Conservation (phyloP, 2,797 vertebrate genomes). For the Coracias cyanogaster region DNA sequence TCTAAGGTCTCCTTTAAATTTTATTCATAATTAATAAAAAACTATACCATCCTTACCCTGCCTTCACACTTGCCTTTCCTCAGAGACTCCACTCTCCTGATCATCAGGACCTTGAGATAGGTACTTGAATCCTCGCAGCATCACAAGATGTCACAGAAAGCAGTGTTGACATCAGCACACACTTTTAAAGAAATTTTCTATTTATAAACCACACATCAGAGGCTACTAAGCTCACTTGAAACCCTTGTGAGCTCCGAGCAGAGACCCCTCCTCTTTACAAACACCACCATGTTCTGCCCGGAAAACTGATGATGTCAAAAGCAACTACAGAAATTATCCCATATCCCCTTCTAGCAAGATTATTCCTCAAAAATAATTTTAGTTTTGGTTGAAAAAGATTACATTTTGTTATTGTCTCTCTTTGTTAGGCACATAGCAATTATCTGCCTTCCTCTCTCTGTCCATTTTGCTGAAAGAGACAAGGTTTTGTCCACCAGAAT, state of each 20-base stretch:
- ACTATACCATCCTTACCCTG: background rate
- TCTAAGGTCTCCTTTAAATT: background rate
- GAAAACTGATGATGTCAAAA: background rate
- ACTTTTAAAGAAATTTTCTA: background rate
- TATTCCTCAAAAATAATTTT: background rate
- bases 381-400: slow-evolving; percentile 31
- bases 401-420: slow-evolving; percentile 11
- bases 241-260: background rate
- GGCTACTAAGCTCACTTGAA: background rate
- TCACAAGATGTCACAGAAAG: background rate
- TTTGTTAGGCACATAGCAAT: background rate
- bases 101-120: background rate
- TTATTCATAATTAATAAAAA: background rate
- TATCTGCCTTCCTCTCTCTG: slow-evolving; percentile 4
- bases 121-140: background rate
- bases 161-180: background rate
- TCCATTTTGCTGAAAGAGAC: background rate
- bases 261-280: background rate
- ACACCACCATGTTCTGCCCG: background rate
- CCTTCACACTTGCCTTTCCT: background rate
- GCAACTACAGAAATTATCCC: background rate
- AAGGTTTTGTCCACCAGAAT: background rate
- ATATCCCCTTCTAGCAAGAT: background rate
- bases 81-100: rapidly evolving
- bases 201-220: slow-evolving; percentile 1